phyloP scores from a whole-genome alignment of 1,140 invertebrate species.

The Aporrectodea caliginosa region DNA sequence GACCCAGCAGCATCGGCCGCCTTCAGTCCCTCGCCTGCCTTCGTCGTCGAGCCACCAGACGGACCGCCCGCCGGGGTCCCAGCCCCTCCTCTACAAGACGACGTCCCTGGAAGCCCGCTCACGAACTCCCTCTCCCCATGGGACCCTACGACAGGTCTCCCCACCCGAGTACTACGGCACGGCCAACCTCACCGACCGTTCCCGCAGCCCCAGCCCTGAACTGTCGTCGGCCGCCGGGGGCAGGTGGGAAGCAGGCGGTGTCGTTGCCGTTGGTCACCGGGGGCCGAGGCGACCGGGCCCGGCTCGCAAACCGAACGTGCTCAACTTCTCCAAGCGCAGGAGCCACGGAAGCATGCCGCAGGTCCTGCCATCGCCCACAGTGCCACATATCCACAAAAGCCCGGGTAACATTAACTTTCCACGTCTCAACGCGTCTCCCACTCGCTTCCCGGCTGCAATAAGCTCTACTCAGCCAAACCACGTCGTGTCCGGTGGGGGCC shows the following conservation, averaged over 20 bases:
- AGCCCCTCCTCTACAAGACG: slow-evolving; percentile 41
- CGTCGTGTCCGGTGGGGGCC: too few species aligned
- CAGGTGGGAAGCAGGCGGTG: not conserved
- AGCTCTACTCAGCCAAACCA: too few species aligned
- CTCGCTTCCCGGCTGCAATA: slow-evolving; percentile 55
- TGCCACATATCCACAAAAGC: slow-evolving; percentile 39
- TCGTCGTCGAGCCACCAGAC: slow-evolving; percentile 15
- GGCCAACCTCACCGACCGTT: slow-evolving; percentile 56
- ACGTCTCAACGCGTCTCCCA: slow-evolving; percentile 85
- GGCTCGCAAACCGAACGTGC: not conserved
- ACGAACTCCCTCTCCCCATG: slow-evolving; percentile 74
- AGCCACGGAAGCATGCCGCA: slow-evolving; percentile 38
- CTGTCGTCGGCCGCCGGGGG: slow-evolving; percentile 49
- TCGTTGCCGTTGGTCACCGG: slow-evolving; percentile 19
- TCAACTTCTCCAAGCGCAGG: not conserved
- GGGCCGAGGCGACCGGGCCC: not conserved
- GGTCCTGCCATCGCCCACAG: slow-evolving; percentile 52
- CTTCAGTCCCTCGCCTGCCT: too few species aligned
- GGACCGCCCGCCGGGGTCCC: slow-evolving; percentile 1
- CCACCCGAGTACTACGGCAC: slow-evolving; percentile 57
- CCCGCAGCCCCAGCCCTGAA: slow-evolving; percentile 59
- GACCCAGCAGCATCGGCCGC: not conserved
- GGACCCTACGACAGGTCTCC: slow-evolving; percentile 52
- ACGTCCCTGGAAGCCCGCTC: slow-evolving; percentile 61
- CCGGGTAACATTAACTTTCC: slow-evolving; percentile 77